A percentile compares a stretch with the other conserved stretches of the same genome.
Conservation (phyloP, 2,888 invertebrate species). For the Napeogenes inachia region DNA sequence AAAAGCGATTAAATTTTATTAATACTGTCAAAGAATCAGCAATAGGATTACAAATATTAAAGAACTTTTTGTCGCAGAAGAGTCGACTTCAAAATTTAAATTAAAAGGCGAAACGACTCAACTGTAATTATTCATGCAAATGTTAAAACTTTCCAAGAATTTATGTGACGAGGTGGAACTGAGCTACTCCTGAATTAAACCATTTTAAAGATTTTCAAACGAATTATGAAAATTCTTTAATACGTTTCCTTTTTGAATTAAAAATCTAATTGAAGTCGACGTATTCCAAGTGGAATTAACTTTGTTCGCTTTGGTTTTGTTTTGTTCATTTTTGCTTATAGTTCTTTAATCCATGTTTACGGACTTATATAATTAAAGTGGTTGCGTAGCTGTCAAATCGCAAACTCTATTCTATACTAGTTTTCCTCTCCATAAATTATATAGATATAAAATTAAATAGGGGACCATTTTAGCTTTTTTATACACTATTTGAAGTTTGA, state of each 20-base stretch:
- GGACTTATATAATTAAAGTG: not conserved
- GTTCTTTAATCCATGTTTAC: not conserved
- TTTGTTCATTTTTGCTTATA: no score
- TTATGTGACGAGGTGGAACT: constrained; percentile 25
- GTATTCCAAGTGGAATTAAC: not conserved
- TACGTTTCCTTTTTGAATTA: not conserved
- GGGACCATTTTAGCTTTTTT: no score
- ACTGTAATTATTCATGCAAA: constrained; percentile 30
- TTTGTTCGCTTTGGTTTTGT: no score
- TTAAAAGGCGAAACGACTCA: constrained; percentile 26
- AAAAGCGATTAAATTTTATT: not conserved
- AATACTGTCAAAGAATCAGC: constrained; percentile 2
- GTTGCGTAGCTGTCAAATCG: no score
- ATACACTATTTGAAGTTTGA: no score
- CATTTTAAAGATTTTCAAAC: constrained; percentile 2
- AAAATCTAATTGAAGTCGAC: not conserved
- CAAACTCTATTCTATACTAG: no score
- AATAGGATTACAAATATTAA: constrained; percentile 19
- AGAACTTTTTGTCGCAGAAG: constrained; percentile 10
- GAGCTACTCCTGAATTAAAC: constrained; percentile 15
- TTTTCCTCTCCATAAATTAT: no score
- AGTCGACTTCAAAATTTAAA: constrained; percentile 23
- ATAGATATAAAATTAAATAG: no score
- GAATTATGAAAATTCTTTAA: constrained; percentile 1
- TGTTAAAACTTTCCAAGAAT: constrained; percentile 23